Base-by-base conservation (phyloP, 2,888 invertebrate species). In the Andrena fulva region DNA sequence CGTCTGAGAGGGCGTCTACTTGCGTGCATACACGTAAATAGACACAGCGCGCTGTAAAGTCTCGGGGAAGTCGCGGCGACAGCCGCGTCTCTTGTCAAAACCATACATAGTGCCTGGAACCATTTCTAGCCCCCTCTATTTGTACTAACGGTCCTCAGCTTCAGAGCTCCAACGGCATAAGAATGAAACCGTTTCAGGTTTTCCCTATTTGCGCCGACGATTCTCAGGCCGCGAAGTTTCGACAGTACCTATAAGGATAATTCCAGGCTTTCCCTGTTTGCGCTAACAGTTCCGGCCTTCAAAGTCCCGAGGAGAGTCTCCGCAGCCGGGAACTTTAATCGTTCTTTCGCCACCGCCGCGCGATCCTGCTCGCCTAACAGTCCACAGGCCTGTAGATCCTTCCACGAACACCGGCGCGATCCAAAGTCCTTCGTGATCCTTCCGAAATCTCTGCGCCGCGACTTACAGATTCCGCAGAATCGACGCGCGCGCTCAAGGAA, bases 41-140 rank as follows among this genome's bases (percentile, higher is more conserved):
- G 31, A 20, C 12, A 29, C n/a, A 42, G 66, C 62, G 70, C 70
- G 54, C 62, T 63, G 35, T 35, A 54, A 70, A 76, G 62, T 27
- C 59, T 16, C 48, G 29, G 10, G 0, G 33, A 24, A 33, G 62
- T 42, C 42, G n/a, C 24, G 33, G 35, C 33, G 8, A 29, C 24
- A 42, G 64, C 16, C 2, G 16, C 1, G 8, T 1, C 8, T 27
- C 56, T 42, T 42, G 35, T n/a, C 69, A 20, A 27, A 35, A 35
- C 64, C 24, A 48, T 16, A 16, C 16, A 6, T 10, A 42, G n/a
- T n/a, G 24, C n/a, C 31, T 12, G 8, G 63, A 64, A 24, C 0
- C 42, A 42, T 42, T 42, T 42, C 42, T 42, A 5, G 4, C 5
- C 12, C 42, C 42, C 42, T 16, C 42, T 16, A 5, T 42, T 42